phyloP scores from a whole-genome alignment of 2,888 invertebrate genomes.

The Chymomyza caudatula region DNA sequence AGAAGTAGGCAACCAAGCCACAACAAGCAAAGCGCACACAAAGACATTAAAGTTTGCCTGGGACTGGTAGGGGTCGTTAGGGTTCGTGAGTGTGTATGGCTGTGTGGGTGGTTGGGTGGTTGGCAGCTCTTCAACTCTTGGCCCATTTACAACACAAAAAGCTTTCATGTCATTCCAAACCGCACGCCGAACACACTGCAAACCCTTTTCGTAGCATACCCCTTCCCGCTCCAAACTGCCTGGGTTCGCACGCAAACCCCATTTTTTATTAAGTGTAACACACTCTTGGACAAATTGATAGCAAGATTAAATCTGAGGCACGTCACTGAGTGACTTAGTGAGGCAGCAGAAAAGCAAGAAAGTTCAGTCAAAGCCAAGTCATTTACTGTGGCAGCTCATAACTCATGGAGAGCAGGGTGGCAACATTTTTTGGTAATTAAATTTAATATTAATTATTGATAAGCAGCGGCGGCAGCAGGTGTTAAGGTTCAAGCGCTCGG shows the following conservation, averaged over 20 bases:
- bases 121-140: conserved; percentile 34
- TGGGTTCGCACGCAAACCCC: conserved; percentile 41
- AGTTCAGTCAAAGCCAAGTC: conserved; percentile 2
- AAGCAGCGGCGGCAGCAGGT: conserved; percentile 28
- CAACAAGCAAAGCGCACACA: conserved; percentile 44
- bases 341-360: conserved; percentile 15
- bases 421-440: conserved; percentile 32
- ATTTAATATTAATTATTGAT: conserved; percentile 47
- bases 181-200: not conserved
- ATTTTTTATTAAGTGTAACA: conserved; percentile 63
- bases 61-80: not conserved
- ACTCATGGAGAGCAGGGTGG: not conserved
- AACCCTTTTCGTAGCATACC: conserved; percentile 19
- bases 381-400: conserved; percentile 1
- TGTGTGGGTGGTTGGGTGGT: not conserved
- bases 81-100: not conserved
- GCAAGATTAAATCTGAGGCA: conserved; percentile 64
- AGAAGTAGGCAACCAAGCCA: conserved; percentile 36
- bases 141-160: conserved; percentile 44
- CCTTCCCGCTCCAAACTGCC: not conserved
- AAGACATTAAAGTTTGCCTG: conserved; percentile 32
- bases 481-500: conserved; percentile 26
- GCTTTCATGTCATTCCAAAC: conserved; percentile 49
- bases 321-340: conserved; percentile 12
- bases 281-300: conserved; percentile 73